Conservation (phyloP, 2,888 invertebrate species). For the Mesorhabditis sp. region DNA sequence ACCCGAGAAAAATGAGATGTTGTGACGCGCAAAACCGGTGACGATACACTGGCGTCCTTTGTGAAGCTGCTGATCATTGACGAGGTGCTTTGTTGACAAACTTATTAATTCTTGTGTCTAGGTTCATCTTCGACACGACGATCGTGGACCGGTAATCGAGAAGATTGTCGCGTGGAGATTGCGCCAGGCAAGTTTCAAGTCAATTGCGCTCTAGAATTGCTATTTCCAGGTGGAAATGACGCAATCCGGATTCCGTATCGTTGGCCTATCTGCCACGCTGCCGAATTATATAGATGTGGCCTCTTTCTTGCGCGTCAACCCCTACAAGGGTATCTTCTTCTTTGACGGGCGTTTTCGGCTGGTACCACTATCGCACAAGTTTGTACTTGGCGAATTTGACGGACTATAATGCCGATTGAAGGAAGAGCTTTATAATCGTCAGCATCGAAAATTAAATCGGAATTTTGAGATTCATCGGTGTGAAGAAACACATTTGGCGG, state of each 20-base stretch:
- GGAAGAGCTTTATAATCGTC: no score
- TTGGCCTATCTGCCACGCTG: constrained; percentile 78
- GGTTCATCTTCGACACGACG: constrained; percentile 91
- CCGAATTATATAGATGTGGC: constrained; percentile 97
- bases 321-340: constrained; percentile 67
- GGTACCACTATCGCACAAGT: constrained; percentile 64
- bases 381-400: constrained; percentile 65
- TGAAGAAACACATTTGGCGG: constrained; percentile 27
- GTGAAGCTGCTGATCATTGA: constrained; percentile 91
- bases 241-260: constrained; percentile 82
- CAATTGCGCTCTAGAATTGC: background rate
- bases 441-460: no score
- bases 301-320: constrained; percentile 85
- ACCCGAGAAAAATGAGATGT: constrained; percentile 99
- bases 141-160: constrained; percentile 93
- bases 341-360: constrained; percentile 81
- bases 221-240: constrained; percentile 63
- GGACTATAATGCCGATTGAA: no score
- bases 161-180: constrained; percentile 91
- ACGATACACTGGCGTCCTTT: constrained; percentile 80
- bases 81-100: constrained; percentile 65
- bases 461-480: constrained; percentile 47
- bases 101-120: constrained; percentile 8
- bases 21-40: constrained; percentile 86
- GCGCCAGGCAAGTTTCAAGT: constrained; percentile 68